Base-by-base conservation (phyloP, 2,797 vertebrate genomes). In the Aulostomus chinensis region DNA sequence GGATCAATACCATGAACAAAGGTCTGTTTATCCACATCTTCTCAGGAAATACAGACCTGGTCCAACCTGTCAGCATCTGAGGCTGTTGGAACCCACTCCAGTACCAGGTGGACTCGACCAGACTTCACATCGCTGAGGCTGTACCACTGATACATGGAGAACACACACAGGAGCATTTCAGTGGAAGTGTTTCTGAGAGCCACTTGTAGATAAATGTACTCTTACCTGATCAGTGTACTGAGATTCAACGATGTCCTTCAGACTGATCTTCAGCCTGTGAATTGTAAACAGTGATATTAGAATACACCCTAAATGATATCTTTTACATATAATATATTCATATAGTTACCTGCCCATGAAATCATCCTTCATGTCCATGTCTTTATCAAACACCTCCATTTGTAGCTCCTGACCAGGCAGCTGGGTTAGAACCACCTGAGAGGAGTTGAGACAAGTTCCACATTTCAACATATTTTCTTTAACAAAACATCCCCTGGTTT, bases 281-380 rank as follows among this genome's bases (percentile, higher is more conserved):
- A 9, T 41, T 14, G 29, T 74, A 11, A 68, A 4, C 67, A 9
- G 11, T 12, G 11, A 24, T 2, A 43, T 73, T 35, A 71, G 29
- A 56, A 48, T 1, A 0, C 2, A 28, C 30, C 7, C 4, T 32
- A 17, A 20, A 18, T 32, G 32, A 11, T 5, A 21, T 1, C n/a
- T 36, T 7, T 21, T 2, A 51, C 5, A 1, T 41, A 4, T 10
- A 13, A 0, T 12, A 20, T 40, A 14, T 7, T 34, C 17, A 4
- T 1, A 2, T 3, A 25, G 49, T 58, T 79, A 88, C 96, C 95
- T 92, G 68, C 96, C 96, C 90, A 98, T 91, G 85, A 94, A 96
- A 58, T 98, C 96, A 36, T 98, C 96, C 70, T 94, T 94, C 84
- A 89, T 85, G 67, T 97, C 94, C 55, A 98, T 85, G 80, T 97